Evolutionary conservation across 2,113 vertebrate genomes (phyloP).

Genomic region (Garra rufa): DNA sequence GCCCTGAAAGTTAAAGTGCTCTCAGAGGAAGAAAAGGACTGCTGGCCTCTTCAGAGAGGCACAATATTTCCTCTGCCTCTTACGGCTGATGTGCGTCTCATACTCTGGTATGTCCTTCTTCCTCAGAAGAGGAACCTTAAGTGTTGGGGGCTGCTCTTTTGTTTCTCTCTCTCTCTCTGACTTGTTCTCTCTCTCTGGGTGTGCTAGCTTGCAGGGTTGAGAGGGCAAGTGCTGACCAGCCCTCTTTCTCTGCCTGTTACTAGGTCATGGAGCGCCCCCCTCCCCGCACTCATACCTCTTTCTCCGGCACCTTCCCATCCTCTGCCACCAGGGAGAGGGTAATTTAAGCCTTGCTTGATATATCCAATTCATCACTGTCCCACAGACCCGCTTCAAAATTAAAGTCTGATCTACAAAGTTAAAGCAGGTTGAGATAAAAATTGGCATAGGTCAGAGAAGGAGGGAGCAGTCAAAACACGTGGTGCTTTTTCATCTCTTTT

Average conservation of each 20-base stretch:
- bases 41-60: constrained; percentile 2
- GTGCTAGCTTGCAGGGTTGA: constrained; percentile 80
- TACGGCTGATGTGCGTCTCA: constrained; percentile 16
- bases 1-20: constrained; percentile 13
- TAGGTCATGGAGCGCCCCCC: constrained; percentile 78
- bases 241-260: constrained; percentile 85
- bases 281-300: constrained; percentile 48
- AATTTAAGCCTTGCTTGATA: constrained; percentile 96
- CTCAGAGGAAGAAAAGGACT: constrained; percentile 25
- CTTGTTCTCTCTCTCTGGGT: constrained; percentile 59
- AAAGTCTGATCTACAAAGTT: constrained; percentile 99
- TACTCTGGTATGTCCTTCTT: constrained; percentile 29
- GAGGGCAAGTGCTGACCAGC: constrained; percentile 85
- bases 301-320: constrained; percentile 71
- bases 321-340: constrained; percentile 89
- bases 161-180: constrained; percentile 60
- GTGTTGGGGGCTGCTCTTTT: constrained; percentile 38
- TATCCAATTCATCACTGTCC: constrained; percentile 99
- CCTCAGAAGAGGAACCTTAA: constrained; percentile 17
- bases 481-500: constrained; percentile 80
- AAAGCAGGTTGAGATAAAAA: constrained; percentile 97
- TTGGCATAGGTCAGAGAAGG: constrained; percentile 93
- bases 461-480: constrained; percentile 83
- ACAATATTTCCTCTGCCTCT: constrained; percentile 34
- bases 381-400: constrained; percentile 90